These are phyloP conservation scores for Carettochelys insculpta DNA, from an alignment of 2,113 vertebrate species.

Conservation along the genomic window DNA sequence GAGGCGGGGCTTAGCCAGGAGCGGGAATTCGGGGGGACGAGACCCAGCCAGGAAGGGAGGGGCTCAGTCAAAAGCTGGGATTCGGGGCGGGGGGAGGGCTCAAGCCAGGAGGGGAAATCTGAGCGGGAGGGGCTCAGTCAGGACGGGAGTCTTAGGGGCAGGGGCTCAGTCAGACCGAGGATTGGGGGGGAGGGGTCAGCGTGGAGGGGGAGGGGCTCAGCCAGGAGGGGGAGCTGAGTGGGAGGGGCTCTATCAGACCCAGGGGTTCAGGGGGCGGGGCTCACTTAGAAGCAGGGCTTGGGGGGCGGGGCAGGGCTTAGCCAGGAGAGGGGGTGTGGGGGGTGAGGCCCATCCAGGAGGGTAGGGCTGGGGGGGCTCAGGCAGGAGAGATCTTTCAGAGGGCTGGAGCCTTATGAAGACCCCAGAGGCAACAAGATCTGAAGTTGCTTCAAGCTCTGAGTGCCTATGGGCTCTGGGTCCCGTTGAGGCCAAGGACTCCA, in stretches of 20 bases:
- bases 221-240: slow-evolving; percentile 43
- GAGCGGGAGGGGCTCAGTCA: neutral
- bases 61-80: too few species aligned
- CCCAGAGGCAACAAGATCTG: too few species aligned
- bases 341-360: too few species aligned
- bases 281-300: neutral
- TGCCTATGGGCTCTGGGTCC: too few species aligned
- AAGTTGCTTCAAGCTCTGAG: too few species aligned
- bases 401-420: too few species aligned
- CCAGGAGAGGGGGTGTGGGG: neutral
- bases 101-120: neutral
- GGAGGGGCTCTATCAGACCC: slow-evolving; percentile 16
- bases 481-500: too few species aligned
- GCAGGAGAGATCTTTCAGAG: too few species aligned
- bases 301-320: too few species aligned
- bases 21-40: neutral
- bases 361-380: too few species aligned
- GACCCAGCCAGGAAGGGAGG: neutral
- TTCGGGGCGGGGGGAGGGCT: neutral
- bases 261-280: neutral
- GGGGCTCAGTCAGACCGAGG: neutral
- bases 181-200: neutral
- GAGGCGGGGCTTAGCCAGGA: neutral
- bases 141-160: neutral
- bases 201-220: neutral